These are phyloP conservation scores for Puma concolor DNA, from an alignment of 2,113 vertebrate genomes.

Conservation along the genomic window DNA sequence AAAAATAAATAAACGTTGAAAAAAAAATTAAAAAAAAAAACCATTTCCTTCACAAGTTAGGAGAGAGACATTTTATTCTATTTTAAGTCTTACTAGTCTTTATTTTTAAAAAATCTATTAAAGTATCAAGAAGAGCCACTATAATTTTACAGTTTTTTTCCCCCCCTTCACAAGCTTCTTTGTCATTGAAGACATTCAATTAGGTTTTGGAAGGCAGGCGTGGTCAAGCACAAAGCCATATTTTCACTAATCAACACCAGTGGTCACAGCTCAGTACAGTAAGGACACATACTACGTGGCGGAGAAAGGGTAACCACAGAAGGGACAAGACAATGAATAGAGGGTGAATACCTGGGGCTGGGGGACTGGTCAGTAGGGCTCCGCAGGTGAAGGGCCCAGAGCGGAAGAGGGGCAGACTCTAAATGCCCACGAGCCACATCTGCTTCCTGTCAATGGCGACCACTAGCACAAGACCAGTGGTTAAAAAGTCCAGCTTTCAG, in stretches of 20 bases:
- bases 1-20: too few species aligned
- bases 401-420: not conserved
- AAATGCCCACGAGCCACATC: not conserved
- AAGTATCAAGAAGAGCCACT: not conserved
- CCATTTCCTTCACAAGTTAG: slow-evolving; percentile 27
- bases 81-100: slow-evolving; percentile 21
- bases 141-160: not conserved
- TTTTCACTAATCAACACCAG: not conserved
- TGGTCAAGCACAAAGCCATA: not conserved
- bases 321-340: fast-evolving
- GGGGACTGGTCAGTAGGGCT: not conserved
- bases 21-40: not conserved
- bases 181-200: not conserved
- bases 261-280: not conserved
- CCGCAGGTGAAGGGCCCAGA: fast-evolving
- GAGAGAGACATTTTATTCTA: not conserved
- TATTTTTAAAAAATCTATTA: not conserved
- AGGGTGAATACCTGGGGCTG: fast-evolving
- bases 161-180: not conserved
- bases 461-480: not conserved
- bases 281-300: not conserved
- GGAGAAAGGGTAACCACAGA: not conserved
- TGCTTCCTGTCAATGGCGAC: not conserved
- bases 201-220: not conserved
- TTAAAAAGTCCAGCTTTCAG: not conserved